phyloP scores from a whole-genome alignment of 2,113 vertebrate species.

The Laterallus jamaicensis region DNA sequence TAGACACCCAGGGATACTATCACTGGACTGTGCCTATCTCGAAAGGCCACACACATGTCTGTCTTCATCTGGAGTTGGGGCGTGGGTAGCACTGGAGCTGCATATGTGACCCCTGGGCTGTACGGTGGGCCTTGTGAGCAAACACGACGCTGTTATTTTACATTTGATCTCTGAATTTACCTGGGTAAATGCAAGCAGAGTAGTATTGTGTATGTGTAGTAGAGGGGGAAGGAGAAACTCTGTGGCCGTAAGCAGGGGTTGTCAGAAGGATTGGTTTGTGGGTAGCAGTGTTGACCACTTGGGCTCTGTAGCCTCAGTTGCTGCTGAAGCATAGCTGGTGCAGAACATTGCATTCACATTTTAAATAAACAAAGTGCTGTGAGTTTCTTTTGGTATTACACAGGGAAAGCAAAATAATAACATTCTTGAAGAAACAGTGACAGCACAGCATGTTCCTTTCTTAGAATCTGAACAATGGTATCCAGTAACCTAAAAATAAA shows the following conservation, averaged over 20 bases:
- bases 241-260: background rate
- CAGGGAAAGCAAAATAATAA: background rate
- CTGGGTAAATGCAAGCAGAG: background rate
- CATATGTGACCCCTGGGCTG: background rate
- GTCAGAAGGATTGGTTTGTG: background rate
- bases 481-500: background rate
- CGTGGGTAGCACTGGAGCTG: background rate
- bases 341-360: background rate
- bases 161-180: background rate
- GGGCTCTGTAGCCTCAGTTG: background rate
- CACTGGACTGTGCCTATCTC: background rate
- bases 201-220: no score
- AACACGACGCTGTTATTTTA: background rate
- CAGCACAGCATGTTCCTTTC: background rate
- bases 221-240: background rate
- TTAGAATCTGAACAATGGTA: background rate
- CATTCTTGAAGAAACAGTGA: background rate
- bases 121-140: background rate
- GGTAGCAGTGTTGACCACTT: background rate
- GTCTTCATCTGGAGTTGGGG: background rate
- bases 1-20: background rate
- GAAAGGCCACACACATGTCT: fast-evolving
- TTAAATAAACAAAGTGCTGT: background rate
- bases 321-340: background rate
- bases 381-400: background rate